phyloP scores from a whole-genome alignment of 1,140 invertebrate genomes.

The Drosophila prosaltans region DNA sequence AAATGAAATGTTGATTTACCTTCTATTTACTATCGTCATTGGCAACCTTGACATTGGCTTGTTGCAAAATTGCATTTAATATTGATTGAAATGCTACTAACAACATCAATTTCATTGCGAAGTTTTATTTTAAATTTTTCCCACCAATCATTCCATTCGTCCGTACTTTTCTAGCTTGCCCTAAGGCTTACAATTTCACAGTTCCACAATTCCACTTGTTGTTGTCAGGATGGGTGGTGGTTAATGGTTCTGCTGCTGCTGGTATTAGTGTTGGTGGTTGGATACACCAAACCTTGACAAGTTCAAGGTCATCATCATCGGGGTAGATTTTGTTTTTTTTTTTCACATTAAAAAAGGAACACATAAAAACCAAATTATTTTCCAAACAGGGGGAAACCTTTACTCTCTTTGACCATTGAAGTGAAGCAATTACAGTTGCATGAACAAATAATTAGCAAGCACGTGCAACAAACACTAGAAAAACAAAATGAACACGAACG shows the following conservation, averaged over 20 bases:
- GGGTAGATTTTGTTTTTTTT: neutral
- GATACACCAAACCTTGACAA: slow-evolving; percentile 31
- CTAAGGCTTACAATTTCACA: neutral
- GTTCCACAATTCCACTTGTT: slow-evolving; percentile 30
- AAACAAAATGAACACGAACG: neutral
- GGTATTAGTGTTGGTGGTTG: slow-evolving; percentile 38
- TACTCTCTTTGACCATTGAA: slow-evolving; percentile 23
- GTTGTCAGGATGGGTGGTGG: slow-evolving; percentile 20
- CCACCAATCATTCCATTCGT: neutral
- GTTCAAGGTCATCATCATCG: slow-evolving; percentile 60
- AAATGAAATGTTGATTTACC: slow-evolving; percentile 8
- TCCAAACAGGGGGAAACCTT: neutral
- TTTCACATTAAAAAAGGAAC: neutral
- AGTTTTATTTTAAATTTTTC: slow-evolving; percentile 4
- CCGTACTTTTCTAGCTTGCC: neutral
- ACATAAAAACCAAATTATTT: neutral
- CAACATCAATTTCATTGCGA: slow-evolving; percentile 19
- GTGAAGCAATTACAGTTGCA: slow-evolving; percentile 26
- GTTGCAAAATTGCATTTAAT: slow-evolving; percentile 56
- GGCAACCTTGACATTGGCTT: slow-evolving; percentile 38
- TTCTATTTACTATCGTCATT: slow-evolving; percentile 14
- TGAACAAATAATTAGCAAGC: slow-evolving; percentile 58
- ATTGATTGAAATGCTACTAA: slow-evolving; percentile 64
- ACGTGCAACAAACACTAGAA: slow-evolving; percentile 54
- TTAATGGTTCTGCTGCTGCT: no score